Evolutionary conservation across 23 tunicate genomes (phyloP), one percentile per base, ranked within the genome.

Genomic region (Diplosoma virens): DNA sequence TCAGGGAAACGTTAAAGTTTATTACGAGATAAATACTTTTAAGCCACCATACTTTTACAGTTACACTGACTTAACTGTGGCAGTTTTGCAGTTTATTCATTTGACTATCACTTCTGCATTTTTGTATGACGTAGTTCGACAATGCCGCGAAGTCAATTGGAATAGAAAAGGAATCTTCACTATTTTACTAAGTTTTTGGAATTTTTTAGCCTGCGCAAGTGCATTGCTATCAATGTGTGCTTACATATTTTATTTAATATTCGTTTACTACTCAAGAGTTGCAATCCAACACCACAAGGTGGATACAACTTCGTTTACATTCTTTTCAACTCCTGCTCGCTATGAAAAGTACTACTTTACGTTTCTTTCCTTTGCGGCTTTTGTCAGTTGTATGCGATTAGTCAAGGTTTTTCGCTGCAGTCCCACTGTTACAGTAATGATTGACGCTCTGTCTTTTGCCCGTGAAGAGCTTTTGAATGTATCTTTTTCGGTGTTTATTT

Each of bases 341-440:
- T 52, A 73, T 32, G 23, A 56, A n/a, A 25, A 22, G 0, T 24
- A n/a, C 53, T 78, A 82, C 30, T 41, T 47, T 2, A 16, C 67
- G 26, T 4, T 78, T 1, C 22, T 89, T 0, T 32, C 83, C 0
- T 58, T 77, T 9, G 79, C 64, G 37, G 65, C 69, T 37, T 89
- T 89, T 55, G 30, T 77, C 47, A 66, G 83, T 35, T 83, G 78
- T 69, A 65, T 89, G n/a, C 80, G 84, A 31, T 11, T 77, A 6
- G 58, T 89, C 55, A 89, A 89, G 63, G 47, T 89, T 25, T 70
- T 89, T 63, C 87, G 88, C 0, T 83, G 88, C 34, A 89, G 96
- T 65, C 64, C 47, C 35, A 58, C 71, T n/a, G 88, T 82, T 14
- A 53, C 87, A 9, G 79, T 89, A 0, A 82, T 89, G 84, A 70